phyloP scores from a whole-genome alignment of 2,888 invertebrate species.

The Aleiodes alternator region DNA sequence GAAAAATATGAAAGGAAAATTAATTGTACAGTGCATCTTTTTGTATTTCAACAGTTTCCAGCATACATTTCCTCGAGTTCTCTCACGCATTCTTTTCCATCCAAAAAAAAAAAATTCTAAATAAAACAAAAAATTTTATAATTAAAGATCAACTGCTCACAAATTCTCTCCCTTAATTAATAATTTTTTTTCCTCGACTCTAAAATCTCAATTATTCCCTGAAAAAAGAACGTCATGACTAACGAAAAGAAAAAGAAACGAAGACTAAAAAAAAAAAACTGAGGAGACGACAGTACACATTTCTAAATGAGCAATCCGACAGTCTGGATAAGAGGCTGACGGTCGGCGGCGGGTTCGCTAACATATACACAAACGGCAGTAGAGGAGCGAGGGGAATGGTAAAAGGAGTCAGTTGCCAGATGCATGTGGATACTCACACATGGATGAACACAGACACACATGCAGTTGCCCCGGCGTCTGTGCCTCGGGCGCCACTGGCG shows the following conservation, averaged over 20 bases:
- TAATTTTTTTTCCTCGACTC: too few relatives aligned
- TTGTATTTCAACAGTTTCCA: not conserved
- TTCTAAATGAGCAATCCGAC: constrained; percentile 51
- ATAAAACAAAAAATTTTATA: too few relatives aligned
- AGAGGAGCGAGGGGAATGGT: constrained; percentile 15
- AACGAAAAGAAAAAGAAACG: constrained; percentile 7
- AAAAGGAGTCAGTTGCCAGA: constrained; percentile 18
- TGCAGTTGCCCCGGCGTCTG: constrained; percentile 57
- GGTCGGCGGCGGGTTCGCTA: constrained; percentile 44
- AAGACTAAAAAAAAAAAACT: constrained; percentile 12
- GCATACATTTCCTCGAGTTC: not conserved
- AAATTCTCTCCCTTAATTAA: too few relatives aligned
- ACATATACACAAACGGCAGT: constrained; percentile 23
- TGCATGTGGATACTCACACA: constrained; percentile 23
- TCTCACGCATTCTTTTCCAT: not conserved
- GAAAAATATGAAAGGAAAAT: too few relatives aligned
- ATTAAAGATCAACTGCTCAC: too few relatives aligned
- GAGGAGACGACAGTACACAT: constrained; percentile 33
- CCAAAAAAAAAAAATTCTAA: not conserved
- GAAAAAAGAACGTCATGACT: not conserved
- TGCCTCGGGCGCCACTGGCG: constrained; percentile 60
- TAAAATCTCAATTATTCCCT: too few relatives aligned
- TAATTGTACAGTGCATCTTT: too few relatives aligned
- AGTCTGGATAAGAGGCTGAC: constrained; percentile 50
- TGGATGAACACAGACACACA: constrained; percentile 26